Conservation (phyloP, 2,888 invertebrate species). For the Drymonia ruficornis region DNA sequence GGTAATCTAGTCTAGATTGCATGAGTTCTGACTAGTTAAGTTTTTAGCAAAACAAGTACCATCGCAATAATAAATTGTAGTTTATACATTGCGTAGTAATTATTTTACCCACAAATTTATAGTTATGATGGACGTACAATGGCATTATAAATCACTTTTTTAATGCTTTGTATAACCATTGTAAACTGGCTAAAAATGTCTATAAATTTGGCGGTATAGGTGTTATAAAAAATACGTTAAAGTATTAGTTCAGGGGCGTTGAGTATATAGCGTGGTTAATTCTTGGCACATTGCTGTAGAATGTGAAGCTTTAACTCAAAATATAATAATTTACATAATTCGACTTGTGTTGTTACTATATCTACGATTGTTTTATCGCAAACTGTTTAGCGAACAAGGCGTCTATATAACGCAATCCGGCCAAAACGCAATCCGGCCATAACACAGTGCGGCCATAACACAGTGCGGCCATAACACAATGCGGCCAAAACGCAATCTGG, state of each 20-base stretch:
- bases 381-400: too few relatives aligned
- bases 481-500: too few relatives aligned
- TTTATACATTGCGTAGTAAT: not conserved
- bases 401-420: too few relatives aligned
- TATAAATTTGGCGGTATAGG: conserved; percentile 10
- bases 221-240: conserved; percentile 21
- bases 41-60: not conserved
- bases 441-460: too few relatives aligned
- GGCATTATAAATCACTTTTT: too few relatives aligned
- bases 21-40: not conserved
- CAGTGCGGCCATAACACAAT: too few relatives aligned
- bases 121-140: too few relatives aligned
- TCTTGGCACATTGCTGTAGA: conserved; percentile 23
- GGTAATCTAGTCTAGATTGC: too few relatives aligned
- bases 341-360: conserved; percentile 18
- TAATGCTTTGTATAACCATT: too few relatives aligned
- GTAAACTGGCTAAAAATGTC: too few relatives aligned
- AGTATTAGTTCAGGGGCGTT: conserved; percentile 14
- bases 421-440: too few relatives aligned
- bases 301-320: conserved; percentile 44
- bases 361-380: not conserved
- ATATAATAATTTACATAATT: conserved; percentile 30
- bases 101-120: too few relatives aligned
- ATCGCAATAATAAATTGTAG: not conserved
- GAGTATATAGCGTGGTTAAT: conserved; percentile 11